A percentile compares a stretch with the other conserved stretches of the same genome.
Evolutionary conservation across 2,797 vertebrate species (phyloP).

Genomic region (Setipinna tenuifilis): DNA sequence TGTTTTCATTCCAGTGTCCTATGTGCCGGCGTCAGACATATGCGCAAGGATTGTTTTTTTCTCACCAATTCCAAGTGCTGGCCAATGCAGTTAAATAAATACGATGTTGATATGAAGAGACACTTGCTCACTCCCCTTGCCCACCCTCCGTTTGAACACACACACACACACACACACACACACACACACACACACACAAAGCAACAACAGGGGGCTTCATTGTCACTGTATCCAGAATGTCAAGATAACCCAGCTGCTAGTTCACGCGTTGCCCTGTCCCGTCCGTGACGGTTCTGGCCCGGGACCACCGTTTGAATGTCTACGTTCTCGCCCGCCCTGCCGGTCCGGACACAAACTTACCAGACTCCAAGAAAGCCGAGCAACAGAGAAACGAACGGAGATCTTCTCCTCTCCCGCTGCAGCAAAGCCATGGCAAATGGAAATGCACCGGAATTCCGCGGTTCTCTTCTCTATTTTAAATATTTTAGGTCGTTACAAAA

Average conservation of each 20-base stretch:
- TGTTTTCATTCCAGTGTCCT: not conserved
- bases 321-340: not conserved
- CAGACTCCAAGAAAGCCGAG: conserved; percentile 69
- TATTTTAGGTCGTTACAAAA: not conserved
- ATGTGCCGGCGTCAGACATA: not conserved
- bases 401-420: conserved; percentile 56
- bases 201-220: conserved; percentile 3
- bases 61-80: not conserved
- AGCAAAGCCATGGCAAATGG: conserved; percentile 43
- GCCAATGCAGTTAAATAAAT: not conserved
- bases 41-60: not conserved
- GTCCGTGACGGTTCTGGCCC: not conserved
- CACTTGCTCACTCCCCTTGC: not conserved
- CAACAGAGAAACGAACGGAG: conserved; percentile 66
- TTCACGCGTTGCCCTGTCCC: conserved; percentile 14
- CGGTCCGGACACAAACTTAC: conserved; percentile 62
- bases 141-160: conserved; percentile 9
- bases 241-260: not conserved
- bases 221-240: conserved; percentile 11
- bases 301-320: conserved; percentile 21
- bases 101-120: not conserved
- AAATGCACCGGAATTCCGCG: not conserved
- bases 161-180: not conserved
- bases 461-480: conserved; percentile 16
- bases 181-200: not conserved